These are phyloP conservation scores for Oriolus oriolus DNA, from an alignment of 2,113 vertebrate genomes.

Conservation along the genomic window DNA sequence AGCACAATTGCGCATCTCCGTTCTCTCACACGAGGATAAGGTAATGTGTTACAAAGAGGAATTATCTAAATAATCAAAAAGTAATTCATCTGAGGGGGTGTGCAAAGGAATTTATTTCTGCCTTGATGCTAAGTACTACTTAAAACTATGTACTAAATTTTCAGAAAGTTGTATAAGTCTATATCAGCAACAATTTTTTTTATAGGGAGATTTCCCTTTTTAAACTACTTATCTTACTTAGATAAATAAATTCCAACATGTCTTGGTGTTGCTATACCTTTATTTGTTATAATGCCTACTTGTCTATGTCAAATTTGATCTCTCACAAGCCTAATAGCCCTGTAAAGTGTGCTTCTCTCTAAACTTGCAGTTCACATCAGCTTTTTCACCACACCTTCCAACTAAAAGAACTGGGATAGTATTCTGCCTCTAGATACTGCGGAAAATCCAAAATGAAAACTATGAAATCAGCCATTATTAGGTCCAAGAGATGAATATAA, in stretches of 20 bases:
- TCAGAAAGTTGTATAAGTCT: background rate
- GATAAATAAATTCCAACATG: background rate
- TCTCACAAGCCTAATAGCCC: background rate
- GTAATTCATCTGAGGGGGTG: fast-evolving
- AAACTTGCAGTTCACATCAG: background rate
- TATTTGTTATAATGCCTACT: background rate
- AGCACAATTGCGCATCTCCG: background rate
- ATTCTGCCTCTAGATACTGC: background rate
- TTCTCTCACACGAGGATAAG: background rate
- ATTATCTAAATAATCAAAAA: background rate
- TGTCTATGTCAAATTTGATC: background rate
- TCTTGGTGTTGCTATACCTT: fast-evolving
- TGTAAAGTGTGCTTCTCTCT: background rate
- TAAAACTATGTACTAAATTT: background rate
- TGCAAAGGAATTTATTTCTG: background rate
- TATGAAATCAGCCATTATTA: background rate
- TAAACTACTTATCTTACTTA: background rate
- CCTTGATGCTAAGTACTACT: background rate
- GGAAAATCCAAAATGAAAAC: background rate
- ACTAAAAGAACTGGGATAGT: background rate
- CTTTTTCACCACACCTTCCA: background rate
- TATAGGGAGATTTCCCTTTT: background rate
- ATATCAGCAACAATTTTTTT: background rate
- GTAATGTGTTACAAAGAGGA: background rate
- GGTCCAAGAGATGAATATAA: background rate